These are phyloP conservation scores for Heliconius sara DNA, from an alignment of 2,888 invertebrate genomes.

Conservation along the genomic window DNA sequence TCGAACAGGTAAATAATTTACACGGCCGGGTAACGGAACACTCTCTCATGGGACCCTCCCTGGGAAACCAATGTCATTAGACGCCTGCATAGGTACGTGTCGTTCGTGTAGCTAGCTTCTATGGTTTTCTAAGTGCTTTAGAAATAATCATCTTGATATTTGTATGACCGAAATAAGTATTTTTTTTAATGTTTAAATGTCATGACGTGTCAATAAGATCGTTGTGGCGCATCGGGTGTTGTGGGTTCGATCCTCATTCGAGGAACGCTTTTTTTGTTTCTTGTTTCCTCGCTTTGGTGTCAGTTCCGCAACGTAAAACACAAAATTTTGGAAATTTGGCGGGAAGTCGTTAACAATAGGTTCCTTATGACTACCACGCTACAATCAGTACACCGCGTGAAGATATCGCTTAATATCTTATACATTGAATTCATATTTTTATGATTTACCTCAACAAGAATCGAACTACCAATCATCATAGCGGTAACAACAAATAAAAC, in stretches of 20 bases:
- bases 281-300: no score
- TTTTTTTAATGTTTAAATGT: no score
- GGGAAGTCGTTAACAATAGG: background rate
- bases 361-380: background rate
- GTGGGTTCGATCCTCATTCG: background rate
- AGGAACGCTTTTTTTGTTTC: background rate
- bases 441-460: no score
- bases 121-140: conserved; percentile 13
- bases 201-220: no score
- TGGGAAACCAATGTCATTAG: conserved; percentile 79
- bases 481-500: no score
- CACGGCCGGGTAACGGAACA: conserved; percentile 61
- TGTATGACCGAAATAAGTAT: background rate
- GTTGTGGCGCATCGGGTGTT: no score
- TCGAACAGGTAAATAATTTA: conserved; percentile 67
- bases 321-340: no score
- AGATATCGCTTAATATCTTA: no score
- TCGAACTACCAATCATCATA: no score
- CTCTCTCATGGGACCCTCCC: conserved; percentile 66
- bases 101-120: conserved; percentile 34
- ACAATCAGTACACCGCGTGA: no score
- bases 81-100: conserved; percentile 62
- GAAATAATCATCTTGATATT: background rate
- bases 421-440: no score
- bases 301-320: no score